Percentiles rank a stretch among this genome's conserved stretches.
Conservation (phyloP, 1,140 invertebrate genomes). For the Triops cancriformis region DNA sequence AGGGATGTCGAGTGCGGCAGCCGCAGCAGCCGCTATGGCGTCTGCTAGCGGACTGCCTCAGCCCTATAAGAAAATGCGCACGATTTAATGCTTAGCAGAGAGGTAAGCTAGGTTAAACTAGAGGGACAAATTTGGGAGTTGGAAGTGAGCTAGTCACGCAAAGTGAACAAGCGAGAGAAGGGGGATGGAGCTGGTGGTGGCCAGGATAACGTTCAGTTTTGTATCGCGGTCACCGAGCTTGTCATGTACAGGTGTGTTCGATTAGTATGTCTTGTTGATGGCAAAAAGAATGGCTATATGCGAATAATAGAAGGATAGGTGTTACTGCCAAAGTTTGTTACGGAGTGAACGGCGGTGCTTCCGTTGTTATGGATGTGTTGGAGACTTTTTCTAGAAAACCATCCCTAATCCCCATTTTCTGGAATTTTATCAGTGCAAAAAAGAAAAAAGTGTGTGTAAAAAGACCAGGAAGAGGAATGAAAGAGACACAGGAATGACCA, state of each 20-base stretch:
- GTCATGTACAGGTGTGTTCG: not conserved
- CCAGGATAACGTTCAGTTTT: not conserved
- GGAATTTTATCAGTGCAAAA: not conserved
- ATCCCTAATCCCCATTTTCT: not conserved
- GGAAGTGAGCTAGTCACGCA: not conserved
- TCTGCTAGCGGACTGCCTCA: slow-evolving; percentile 10
- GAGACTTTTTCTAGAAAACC: not conserved
- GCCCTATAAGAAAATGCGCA: slow-evolving; percentile 23
- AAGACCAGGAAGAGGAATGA: not conserved
- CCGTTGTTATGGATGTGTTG: not conserved
- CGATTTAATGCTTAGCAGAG: not conserved
- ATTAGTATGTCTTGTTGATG: not conserved
- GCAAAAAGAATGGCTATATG: not conserved
- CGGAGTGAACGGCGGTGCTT: not conserved
- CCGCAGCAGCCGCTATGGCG: slow-evolving; percentile 35
- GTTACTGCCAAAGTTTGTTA: not conserved
- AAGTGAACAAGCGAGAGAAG: not conserved
- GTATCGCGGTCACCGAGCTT: not conserved
- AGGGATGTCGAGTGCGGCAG: slow-evolving; percentile 34
- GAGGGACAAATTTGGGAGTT: not conserved
- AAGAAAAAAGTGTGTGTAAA: not conserved
- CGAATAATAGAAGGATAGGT: not conserved
- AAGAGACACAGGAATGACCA: not conserved
- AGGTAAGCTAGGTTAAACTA: not conserved
- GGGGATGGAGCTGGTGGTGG: not conserved